Evolutionary conservation across 2,797 vertebrate species (phyloP).

Genomic region (Alca torda): DNA sequence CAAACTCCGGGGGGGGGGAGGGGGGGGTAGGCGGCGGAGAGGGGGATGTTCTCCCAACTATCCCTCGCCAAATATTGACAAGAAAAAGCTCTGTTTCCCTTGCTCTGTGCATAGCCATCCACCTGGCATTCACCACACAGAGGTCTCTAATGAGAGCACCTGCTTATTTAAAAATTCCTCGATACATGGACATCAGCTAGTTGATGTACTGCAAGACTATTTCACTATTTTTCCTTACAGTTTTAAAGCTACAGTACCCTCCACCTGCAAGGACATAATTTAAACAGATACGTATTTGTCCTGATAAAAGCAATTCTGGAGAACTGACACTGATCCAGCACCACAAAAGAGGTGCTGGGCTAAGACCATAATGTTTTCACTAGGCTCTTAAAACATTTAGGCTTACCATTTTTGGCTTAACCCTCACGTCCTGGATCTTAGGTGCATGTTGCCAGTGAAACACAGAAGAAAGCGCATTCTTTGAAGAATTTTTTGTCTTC

Average conservation of each 20-base stretch:
- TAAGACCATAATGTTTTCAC: background rate
- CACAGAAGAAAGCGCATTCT: background rate
- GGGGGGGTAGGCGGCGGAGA: fast-evolving
- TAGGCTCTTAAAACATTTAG: background rate
- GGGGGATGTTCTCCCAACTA: background rate
- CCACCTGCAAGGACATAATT: background rate
- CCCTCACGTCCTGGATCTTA: background rate
- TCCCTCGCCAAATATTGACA: background rate
- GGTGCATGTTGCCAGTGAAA: background rate
- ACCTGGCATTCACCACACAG: background rate
- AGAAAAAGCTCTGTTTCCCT: background rate
- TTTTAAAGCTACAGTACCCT: background rate
- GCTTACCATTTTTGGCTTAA: background rate
- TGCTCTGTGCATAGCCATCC: background rate
- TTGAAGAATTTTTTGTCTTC: background rate
- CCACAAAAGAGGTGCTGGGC: background rate
- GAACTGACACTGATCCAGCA: background rate
- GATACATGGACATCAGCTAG: background rate
- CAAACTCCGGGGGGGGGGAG: background rate
- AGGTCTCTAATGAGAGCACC: background rate
- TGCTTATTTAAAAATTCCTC: background rate
- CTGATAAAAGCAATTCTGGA: background rate
- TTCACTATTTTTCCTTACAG: background rate
- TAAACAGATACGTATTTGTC: background rate
- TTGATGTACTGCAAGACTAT: background rate